Conservation (phyloP, 2,797 vertebrate species). For the Poeciliopsis turneri region DNA sequence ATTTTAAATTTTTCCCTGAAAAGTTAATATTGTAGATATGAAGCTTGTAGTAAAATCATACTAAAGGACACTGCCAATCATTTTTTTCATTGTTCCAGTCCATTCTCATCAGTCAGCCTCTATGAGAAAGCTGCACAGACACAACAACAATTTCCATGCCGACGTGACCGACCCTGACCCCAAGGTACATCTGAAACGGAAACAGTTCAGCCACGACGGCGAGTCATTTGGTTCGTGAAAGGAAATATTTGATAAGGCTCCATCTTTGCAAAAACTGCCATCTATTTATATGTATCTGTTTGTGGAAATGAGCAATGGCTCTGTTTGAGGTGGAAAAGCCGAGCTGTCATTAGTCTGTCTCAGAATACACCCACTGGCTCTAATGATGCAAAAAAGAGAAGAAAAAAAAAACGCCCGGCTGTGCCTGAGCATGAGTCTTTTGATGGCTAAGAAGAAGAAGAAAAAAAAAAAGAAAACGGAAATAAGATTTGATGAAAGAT, state of each 20-base stretch:
- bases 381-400: conserved; percentile 75
- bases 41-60: conserved; percentile 24
- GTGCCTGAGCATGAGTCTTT: conserved; percentile 61
- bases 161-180: conserved; percentile 52
- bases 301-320: conserved; percentile 69
- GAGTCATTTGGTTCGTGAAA: conserved; percentile 46
- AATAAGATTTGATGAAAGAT: conserved; percentile 61
- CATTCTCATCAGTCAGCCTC: conserved; percentile 33
- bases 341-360: conserved; percentile 75
- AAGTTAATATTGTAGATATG: neutral
- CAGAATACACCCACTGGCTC: conserved; percentile 68
- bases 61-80: conserved; percentile 15
- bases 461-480: conserved; percentile 46
- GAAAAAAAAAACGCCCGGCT: conserved; percentile 45
- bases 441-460: conserved; percentile 57
- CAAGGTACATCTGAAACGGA: conserved; percentile 44
- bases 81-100: conserved; percentile 50
- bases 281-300: conserved; percentile 51
- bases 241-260: conserved; percentile 60
- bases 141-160: conserved; percentile 48
- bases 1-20: neutral
- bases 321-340: conserved; percentile 65
- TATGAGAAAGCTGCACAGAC: conserved; percentile 28
- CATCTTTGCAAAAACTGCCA: conserved; percentile 45
- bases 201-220: conserved; percentile 36